Evolutionary conservation across 2,797 vertebrate species (phyloP), one percentile per base, ranked within the genome.

Genomic region (Sarcoramphus papa): DNA sequence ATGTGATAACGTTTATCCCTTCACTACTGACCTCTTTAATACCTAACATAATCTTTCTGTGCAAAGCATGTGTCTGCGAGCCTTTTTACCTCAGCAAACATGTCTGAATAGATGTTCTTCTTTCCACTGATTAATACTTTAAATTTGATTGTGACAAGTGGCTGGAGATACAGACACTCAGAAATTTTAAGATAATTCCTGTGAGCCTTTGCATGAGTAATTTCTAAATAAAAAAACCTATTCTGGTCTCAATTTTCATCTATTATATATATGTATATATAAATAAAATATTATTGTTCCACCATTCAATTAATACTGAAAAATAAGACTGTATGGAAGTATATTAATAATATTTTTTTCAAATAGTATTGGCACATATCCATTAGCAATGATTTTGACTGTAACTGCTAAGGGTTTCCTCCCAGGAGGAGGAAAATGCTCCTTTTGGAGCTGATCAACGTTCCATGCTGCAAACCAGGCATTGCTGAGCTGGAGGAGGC

Each of bases 21-120:
- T 92, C 78, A 73, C 78, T 89, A n/a, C 74, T 92, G 86, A 96
- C 90, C 67, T 86, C 67, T 78, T 84, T 73, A 93, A 84, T 81
- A 70, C 93, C 65, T 41, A 62, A 41, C 18, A 15, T 82, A 85
- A 91, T 91, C 92, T 25, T 83, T 20, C 60, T 54, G 53, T 72
- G 72, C 0, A 1, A 89, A 68, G 37, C 90, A 63, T 27, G 47
- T 70, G 56, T 19, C 45, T 87, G 48, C 0, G 6, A 74, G 23
- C 3, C n/a, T 62, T 63, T 85, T 84, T n/a, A 43, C 47, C 37
- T 86, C 35, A 62, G 19, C 22, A 85, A 64, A 53, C 24, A 10
- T 16, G 25, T 37, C 48, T 53, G 53, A 90, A 88, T 33, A 74
- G 45, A 57, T 50, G 14, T 15, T 72, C 45, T 81, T 81, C 62